Evolutionary conservation across 2,113 vertebrate genomes (phyloP), one percentile per base, ranked within the genome.

Genomic region (Gobio gobio): DNA sequence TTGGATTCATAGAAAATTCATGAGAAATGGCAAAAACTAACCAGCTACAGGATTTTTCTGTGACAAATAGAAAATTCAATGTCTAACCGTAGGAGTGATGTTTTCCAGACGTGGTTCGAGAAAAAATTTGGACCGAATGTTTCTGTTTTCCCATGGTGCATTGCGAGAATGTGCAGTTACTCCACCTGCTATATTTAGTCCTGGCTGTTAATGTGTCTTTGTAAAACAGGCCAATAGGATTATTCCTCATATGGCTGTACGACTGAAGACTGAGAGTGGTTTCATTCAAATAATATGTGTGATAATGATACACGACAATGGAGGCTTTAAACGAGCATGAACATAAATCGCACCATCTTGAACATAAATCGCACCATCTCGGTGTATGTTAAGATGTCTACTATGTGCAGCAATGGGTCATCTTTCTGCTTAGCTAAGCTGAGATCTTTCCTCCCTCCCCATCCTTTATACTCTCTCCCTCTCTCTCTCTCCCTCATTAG

Each of bases 361-460:
- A 14, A 68, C 29, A 68, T 68, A 63, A 26, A 63, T 63, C 59
- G 5, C 59, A 63, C n/a, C n/a, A 63, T 74, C 70, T 54, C 66
- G 6, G n/a, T 58, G 20, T 63, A 29, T 54, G 61, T 78, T 83
- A 56, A 84, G 64, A 86, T 77, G 49, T 87, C 76, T 75, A 40
- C 43, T 33, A 45, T 66, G 81, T 79, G 58, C 83, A 70, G 75
- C 59, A 77, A 36, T 40, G 84, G 88, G 78, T 88, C 85, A 85
- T 83, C 80, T 90, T 88, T 90, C 76, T 90, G 89, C 89, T 90
- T 85, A 88, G 89, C 87, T 88, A 85, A 90, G 89, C 86, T 86
- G 47, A 85, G 85, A 86, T 74, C 75, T 74, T 86, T 82, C 61
- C 51, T 80, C 72, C 56, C 64, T 81, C 83, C 61, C n/a, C 56